Evolutionary conservation across 1,140 invertebrate species (phyloP).

Genomic region (Aphidius gifuensis): DNA sequence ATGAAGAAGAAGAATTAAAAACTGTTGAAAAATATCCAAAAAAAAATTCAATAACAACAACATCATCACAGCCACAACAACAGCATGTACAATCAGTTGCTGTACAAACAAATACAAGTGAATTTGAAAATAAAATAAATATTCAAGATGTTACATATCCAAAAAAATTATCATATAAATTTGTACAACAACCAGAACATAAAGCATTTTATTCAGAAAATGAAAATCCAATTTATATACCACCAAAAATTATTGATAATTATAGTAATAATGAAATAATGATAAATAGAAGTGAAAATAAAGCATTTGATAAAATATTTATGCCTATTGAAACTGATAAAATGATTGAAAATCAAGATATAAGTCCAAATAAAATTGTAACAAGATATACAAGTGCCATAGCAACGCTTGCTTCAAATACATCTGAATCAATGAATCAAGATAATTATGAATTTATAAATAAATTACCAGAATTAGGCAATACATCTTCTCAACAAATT

Average conservation of each 20-base stretch:
- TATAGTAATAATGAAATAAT: slow-evolving; percentile 1
- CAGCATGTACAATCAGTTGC: no score
- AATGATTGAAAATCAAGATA: slow-evolving; percentile 50
- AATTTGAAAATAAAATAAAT: neutral
- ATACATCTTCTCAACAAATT: no score
- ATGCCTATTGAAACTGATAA: slow-evolving; percentile 27
- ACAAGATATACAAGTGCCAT: slow-evolving; percentile 49
- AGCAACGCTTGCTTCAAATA: slow-evolving; percentile 39
- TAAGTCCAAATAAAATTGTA: slow-evolving; percentile 43
- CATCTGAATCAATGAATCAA: slow-evolving; percentile 10
- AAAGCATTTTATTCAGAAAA: slow-evolving; percentile 17
- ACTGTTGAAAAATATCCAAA: neutral
- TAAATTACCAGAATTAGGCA: neutral
- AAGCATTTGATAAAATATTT: neutral
- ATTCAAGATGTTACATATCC: neutral
- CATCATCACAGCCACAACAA: neutral
- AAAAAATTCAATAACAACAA: neutral
- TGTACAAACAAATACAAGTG: neutral
- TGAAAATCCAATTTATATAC: slow-evolving; percentile 27
- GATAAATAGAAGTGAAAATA: neutral
- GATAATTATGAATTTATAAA: neutral
- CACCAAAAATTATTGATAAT: slow-evolving; percentile 10
- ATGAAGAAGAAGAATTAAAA: no score
- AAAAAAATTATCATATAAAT: neutral
- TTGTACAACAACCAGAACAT: neutral